These are phyloP conservation scores for Synergus umbraculus DNA, from an alignment of 2,888 invertebrate genomes.

Conservation along the genomic window DNA sequence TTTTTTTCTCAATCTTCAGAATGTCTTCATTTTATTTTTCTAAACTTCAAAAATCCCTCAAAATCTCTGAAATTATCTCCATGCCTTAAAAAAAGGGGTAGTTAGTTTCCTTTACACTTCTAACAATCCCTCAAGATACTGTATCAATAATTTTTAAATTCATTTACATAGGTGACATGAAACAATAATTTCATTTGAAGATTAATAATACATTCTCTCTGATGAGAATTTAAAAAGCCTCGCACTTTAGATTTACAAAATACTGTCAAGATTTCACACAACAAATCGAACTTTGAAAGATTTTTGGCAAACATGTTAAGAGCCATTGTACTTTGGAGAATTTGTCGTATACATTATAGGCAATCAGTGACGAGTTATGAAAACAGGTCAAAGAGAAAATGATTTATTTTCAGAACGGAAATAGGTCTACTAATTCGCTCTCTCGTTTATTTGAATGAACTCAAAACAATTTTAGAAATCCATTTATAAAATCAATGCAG, in stretches of 20 bases:
- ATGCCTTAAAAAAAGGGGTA: too few relatives aligned
- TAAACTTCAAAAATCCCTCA: too few relatives aligned
- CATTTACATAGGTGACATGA: too few relatives aligned
- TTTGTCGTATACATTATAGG: background rate
- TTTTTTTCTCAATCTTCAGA: too few relatives aligned
- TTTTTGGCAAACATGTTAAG: background rate
- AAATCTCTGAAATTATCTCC: too few relatives aligned
- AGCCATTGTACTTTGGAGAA: conserved; percentile 31
- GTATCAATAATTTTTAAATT: too few relatives aligned
- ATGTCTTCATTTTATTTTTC: too few relatives aligned
- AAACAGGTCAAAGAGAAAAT: background rate
- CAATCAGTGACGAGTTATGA: background rate
- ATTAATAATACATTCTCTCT: background rate
- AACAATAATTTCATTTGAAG: background rate
- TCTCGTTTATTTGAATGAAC: background rate
- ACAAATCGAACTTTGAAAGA: background rate
- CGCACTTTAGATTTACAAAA: conserved; percentile 8
- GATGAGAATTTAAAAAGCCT: background rate
- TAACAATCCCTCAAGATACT: too few relatives aligned
- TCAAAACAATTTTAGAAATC: background rate
- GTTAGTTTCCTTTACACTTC: too few relatives aligned
- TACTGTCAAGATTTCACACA: background rate
- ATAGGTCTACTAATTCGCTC: background rate
- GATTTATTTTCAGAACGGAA: conserved; percentile 14
- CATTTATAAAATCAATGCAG: background rate